A percentile compares a stretch with the other conserved stretches of the same genome.
Evolutionary conservation across 2,888 invertebrate species (phyloP).

Genomic region (Pachycephus smyrnensis): DNA sequence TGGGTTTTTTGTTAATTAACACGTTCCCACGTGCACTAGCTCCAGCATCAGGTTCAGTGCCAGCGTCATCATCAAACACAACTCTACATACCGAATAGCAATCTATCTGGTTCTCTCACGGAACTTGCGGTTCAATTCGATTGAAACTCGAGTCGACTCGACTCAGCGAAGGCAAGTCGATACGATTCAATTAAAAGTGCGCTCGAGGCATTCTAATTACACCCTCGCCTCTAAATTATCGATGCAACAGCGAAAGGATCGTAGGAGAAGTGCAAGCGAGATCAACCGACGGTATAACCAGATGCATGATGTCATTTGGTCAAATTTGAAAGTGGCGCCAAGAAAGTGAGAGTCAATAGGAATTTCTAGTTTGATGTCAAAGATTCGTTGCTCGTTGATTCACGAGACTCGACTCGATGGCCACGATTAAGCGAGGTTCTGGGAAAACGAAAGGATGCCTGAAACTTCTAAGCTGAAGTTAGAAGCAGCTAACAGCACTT

Average conservation of each 20-base stretch:
- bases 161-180: constrained; percentile 28
- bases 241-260: neutral
- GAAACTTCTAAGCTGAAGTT: neutral
- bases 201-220: constrained; percentile 49
- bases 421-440: neutral
- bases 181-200: constrained; percentile 47
- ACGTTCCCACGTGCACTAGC: neutral
- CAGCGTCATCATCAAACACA: neutral
- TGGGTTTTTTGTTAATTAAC: constrained; percentile 3
- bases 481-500: neutral
- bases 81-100: neutral
- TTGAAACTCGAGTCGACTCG: neutral
- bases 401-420: neutral
- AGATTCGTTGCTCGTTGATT: neutral
- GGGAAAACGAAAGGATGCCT: neutral
- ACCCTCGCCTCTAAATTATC: constrained; percentile 45
- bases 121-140: neutral
- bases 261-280: neutral
- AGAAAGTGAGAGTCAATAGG: neutral
- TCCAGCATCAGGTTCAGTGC: neutral
- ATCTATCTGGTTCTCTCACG: constrained; percentile 14
- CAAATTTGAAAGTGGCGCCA: neutral
- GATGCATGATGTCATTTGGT: neutral
- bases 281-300: neutral
- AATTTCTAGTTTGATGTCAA: neutral